Base-by-base conservation (phyloP, 2,113 vertebrate genomes). In the Seriola rivoliana region DNA sequence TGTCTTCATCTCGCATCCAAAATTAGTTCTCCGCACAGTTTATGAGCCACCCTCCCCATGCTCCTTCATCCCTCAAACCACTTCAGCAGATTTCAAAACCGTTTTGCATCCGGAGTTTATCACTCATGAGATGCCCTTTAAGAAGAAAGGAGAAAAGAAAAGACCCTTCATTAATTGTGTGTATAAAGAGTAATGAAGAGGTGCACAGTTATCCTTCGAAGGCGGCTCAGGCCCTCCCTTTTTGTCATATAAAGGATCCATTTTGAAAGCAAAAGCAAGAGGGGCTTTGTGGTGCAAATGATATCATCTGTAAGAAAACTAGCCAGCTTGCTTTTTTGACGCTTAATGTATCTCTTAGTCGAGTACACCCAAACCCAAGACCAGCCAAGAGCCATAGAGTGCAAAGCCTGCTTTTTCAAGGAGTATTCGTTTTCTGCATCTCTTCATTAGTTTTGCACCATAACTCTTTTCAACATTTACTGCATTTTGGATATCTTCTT, bases 71-170 rank as follows among this genome's bases (percentile, higher is more conserved):
- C 78, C 82, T 82, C 75, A 84, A 89, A 85, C 71, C 84, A 75
- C 78, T 89, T 89, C 84, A 85, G 85, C 66, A 80, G 59, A 76
- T 90, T 92, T 89, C 75, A 81, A 89, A 91, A 89, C 55, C 82
- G 8, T 85, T 90, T 86, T 88, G 80, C 75, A 81, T 90, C 54
- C 66, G 4, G 85, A 85, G 85, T 85, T 93, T 93, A 91, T 91
- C 80, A 75, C 78, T 93, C 80, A 21, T 88, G 88, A 83, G 82
- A 89, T 90, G 85, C 88, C 84, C 91, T 93, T 92, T 91, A 84
- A 89, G 70, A 85, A 87, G 78, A 86, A 78, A 67, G 69, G 78
- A 66, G 13, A 60, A 36, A 75, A 36, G 34, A 36, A 36, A 65
- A 85, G 72, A 65, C 5, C 75, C 52, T 84, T 83, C 69, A 75